These are phyloP conservation scores for Busseola fusca DNA, from an alignment of 2,888 invertebrate genomes.

Conservation along the genomic window DNA sequence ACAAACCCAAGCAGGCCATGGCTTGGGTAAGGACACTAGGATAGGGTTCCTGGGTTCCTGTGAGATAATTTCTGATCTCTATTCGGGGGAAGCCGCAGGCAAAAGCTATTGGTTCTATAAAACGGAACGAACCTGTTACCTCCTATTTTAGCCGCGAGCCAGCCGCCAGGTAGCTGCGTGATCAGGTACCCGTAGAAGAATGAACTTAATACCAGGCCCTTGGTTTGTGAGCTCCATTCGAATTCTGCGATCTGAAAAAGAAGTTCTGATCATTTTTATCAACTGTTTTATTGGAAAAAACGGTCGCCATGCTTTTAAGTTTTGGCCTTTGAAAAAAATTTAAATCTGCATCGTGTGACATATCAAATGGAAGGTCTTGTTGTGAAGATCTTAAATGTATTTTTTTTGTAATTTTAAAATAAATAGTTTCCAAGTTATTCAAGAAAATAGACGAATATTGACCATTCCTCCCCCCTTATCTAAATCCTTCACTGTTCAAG, in stretches of 20 bases:
- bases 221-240: constrained; percentile 93
- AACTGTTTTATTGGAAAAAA: background rate
- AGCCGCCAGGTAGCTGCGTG: constrained; percentile 95
- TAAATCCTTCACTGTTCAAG: too few relatives aligned
- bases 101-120: constrained; percentile 55
- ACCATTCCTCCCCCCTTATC: too few relatives aligned
- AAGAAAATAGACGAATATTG: too few relatives aligned
- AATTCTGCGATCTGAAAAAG: constrained; percentile 91
- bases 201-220: constrained; percentile 94
- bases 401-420: too few relatives aligned
- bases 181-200: constrained; percentile 97
- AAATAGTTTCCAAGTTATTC: too few relatives aligned
- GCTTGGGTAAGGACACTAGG: background rate
- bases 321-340: too few relatives aligned
- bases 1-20: background rate
- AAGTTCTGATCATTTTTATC: background rate
- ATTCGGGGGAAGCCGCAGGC: background rate
- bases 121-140: constrained; percentile 92
- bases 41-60: background rate
- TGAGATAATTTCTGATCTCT: background rate
- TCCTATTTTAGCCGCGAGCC: constrained; percentile 94
- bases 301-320: background rate
- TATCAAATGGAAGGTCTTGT: too few relatives aligned
- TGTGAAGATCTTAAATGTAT: too few relatives aligned
- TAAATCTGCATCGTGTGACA: too few relatives aligned